Percentiles rank a stretch among this genome's conserved stretches.
Conservation (phyloP, 2,888 invertebrate species). For the Eristalis intricaria region DNA sequence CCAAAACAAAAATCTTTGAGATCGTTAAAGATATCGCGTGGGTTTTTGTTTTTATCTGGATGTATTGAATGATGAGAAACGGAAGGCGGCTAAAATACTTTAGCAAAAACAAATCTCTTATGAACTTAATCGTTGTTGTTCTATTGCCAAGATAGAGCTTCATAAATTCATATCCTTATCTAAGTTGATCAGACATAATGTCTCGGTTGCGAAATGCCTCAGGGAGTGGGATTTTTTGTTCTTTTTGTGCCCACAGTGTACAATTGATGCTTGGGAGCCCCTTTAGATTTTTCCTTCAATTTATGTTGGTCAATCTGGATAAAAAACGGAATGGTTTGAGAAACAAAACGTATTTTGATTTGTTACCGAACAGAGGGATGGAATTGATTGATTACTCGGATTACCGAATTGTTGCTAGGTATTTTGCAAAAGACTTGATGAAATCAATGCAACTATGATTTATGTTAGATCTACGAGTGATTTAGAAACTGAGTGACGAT, state of each 20-base stretch:
- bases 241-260: neutral
- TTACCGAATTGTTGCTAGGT: no score
- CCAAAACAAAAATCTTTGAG: neutral
- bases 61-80: neutral
- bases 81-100: neutral
- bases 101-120: neutral
- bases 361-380: no score
- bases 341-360: no score
- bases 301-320: neutral
- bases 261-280: neutral
- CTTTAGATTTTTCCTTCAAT: neutral
- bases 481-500: no score
- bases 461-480: no score
- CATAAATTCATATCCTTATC: neutral
- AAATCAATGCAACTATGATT: no score
- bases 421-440: no score
- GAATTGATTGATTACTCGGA: no score
- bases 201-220: neutral
- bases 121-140: neutral
- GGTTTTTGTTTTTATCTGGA: neutral
- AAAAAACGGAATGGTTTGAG: neutral
- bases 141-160: neutral
- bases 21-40: neutral
- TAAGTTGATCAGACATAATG: neutral
- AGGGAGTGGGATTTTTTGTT: neutral